These are phyloP conservation scores for Erpobdella octoculata DNA, from an alignment of 2,888 invertebrate genomes.

Conservation along the genomic window DNA sequence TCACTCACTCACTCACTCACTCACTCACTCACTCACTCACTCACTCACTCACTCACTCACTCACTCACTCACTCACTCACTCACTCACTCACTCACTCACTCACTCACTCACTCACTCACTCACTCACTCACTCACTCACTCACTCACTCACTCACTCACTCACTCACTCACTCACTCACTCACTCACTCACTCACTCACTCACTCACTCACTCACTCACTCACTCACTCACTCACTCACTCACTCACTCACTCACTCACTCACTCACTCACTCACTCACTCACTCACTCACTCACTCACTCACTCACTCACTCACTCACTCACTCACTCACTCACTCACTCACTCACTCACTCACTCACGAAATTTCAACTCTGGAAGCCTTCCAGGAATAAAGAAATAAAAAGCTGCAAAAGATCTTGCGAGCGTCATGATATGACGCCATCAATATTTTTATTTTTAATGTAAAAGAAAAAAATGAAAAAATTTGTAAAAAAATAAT, in stretches of 20 bases:
- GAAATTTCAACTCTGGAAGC: no score
- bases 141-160: not conserved
- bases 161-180: not conserved
- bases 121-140: not conserved
- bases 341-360: not conserved
- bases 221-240: not conserved
- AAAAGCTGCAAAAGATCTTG: no score
- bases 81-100: not conserved
- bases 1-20: not conserved
- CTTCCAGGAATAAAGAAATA: no score
- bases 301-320: not conserved
- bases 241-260: not conserved
- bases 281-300: not conserved
- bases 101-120: not conserved
- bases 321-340: not conserved
- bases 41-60: conserved; percentile 6
- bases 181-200: not conserved
- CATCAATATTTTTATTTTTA: no score
- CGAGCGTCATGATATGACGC: no score
- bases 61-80: not conserved
- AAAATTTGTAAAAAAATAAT: no score
- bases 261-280: not conserved
- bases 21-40: conserved; percentile 1
- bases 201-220: not conserved
- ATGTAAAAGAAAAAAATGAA: no score